Conservation (phyloP, 2,888 invertebrate species). For the Drosophila atroscutellata region DNA sequence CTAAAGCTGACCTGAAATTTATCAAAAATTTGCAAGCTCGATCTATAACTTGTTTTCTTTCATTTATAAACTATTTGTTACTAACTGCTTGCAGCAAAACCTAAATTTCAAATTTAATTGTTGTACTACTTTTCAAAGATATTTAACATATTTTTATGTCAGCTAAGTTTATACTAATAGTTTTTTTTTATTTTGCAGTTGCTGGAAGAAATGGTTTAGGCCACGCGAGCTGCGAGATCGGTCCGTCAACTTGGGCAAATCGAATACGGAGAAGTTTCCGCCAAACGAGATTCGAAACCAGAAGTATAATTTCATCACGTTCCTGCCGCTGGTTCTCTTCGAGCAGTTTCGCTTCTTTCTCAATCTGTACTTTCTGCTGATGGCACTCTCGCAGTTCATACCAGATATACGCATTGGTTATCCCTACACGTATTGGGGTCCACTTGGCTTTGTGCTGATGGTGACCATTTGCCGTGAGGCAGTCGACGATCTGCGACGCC, state of each 20-base stretch:
- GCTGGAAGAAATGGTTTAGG: slow-evolving; percentile 91
- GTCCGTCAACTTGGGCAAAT: slow-evolving; percentile 91
- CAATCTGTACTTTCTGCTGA: slow-evolving; percentile 98
- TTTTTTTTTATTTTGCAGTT: slow-evolving; percentile 86
- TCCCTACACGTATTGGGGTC: slow-evolving; percentile 99
- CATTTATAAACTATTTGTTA: neutral
- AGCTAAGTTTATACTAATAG: neutral
- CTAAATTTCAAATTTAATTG: neutral
- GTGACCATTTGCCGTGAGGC: slow-evolving; percentile 99
- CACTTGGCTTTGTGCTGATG: slow-evolving; percentile 97
- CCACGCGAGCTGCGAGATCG: slow-evolving; percentile 91
- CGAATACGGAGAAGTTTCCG: slow-evolving; percentile 93
- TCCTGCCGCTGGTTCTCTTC: slow-evolving; percentile 95
- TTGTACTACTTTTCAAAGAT: no score
- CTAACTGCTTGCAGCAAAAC: neutral
- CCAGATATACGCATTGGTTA: slow-evolving; percentile 98
- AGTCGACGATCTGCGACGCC: slow-evolving; percentile 96
- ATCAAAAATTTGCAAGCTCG: neutral
- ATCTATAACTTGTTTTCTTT: neutral
- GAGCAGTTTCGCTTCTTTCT: slow-evolving; percentile 99
- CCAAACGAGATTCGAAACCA: slow-evolving; percentile 98
- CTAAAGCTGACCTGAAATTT: neutral
- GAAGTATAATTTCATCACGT: slow-evolving; percentile 97
- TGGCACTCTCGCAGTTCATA: slow-evolving; percentile 99
- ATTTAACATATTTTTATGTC: neutral